Conservation (phyloP, 1,140 invertebrate genomes). For the Diuraphis noxia region DNA sequence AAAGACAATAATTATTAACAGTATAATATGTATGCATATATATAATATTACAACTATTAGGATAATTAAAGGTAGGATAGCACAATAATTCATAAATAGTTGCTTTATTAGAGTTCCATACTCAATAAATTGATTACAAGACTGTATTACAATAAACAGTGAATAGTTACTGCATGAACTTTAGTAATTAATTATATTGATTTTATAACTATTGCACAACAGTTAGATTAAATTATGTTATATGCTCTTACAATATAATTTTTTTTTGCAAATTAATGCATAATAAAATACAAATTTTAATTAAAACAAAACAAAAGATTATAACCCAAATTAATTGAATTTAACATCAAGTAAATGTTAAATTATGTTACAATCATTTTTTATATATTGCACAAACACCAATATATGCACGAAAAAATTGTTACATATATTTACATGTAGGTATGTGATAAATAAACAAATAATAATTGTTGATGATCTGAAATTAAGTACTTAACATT, state of each 20-base stretch:
- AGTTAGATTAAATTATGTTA: not conserved
- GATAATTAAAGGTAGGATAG: slow-evolving; percentile 8
- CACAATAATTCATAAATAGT: slow-evolving; percentile 4
- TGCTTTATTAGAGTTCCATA: slow-evolving; percentile 1
- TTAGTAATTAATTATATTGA: not conserved
- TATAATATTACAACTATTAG: not conserved
- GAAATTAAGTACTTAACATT: slow-evolving; percentile 35
- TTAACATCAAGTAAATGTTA: not conserved
- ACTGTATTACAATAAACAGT: not conserved
- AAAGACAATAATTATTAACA: not conserved
- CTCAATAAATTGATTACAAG: not conserved
- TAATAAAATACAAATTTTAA: slow-evolving; percentile 19
- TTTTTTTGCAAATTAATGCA: slow-evolving; percentile 1
- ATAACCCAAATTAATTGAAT: not conserved
- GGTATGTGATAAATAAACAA: slow-evolving; percentile 24
- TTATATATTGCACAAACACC: slow-evolving; percentile 37
- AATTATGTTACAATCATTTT: slow-evolving; percentile 14
- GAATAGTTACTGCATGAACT: not conserved
- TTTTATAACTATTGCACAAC: not conserved
- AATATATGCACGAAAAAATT: slow-evolving; percentile 3
- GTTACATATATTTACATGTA: slow-evolving; percentile 17
- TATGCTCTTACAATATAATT: slow-evolving; percentile 12
- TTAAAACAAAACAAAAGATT: slow-evolving; percentile 15
- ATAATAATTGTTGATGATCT: slow-evolving; percentile 27
- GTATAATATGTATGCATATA: not conserved